phyloP scores from a whole-genome alignment of 2,888 invertebrate species.

The Parnassius apollo region DNA sequence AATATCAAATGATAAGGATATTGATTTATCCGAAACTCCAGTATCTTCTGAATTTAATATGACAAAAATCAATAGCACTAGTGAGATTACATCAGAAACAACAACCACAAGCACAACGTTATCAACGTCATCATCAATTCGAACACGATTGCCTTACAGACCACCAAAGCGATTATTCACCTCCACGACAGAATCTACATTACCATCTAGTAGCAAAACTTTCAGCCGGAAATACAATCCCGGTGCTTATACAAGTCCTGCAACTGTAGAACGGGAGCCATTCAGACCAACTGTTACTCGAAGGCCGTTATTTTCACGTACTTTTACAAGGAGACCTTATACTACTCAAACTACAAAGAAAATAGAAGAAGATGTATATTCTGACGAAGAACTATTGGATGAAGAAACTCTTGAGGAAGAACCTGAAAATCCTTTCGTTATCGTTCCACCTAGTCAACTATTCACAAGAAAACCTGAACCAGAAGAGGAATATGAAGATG shows the following conservation, averaged over 20 bases:
- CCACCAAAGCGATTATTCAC: slow-evolving; percentile 66
- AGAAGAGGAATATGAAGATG: slow-evolving; percentile 44
- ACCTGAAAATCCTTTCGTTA: slow-evolving; percentile 62
- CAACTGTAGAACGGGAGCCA: slow-evolving; percentile 56
- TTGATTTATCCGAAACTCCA: slow-evolving; percentile 49
- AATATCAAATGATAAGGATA: slow-evolving; percentile 45
- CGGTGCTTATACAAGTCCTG: slow-evolving; percentile 71
- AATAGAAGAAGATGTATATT: slow-evolving; percentile 64
- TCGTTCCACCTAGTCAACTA: slow-evolving; percentile 69
- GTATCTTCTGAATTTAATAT: slow-evolving; percentile 28
- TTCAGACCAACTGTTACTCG: slow-evolving; percentile 54
- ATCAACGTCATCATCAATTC: slow-evolving; percentile 43
- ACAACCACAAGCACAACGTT: slow-evolving; percentile 56
- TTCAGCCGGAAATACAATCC: slow-evolving; percentile 75
- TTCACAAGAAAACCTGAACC: slow-evolving; percentile 64
- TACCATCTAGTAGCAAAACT: slow-evolving; percentile 61
- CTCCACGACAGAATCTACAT: slow-evolving; percentile 64
- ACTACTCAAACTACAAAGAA: slow-evolving; percentile 68
- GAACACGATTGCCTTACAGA: slow-evolving; percentile 63
- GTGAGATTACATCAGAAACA: slow-evolving; percentile 41
- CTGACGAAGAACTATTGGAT: slow-evolving; percentile 53
- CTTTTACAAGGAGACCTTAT: slow-evolving; percentile 65
- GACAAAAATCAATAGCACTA: slow-evolving; percentile 8
- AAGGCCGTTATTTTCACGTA: slow-evolving; percentile 59
- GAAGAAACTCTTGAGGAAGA: slow-evolving; percentile 54